Percentiles rank a stretch among this genome's conserved stretches.
Conservation (phyloP, 2,888 invertebrate genomes). For the Melanchra persicariae region DNA sequence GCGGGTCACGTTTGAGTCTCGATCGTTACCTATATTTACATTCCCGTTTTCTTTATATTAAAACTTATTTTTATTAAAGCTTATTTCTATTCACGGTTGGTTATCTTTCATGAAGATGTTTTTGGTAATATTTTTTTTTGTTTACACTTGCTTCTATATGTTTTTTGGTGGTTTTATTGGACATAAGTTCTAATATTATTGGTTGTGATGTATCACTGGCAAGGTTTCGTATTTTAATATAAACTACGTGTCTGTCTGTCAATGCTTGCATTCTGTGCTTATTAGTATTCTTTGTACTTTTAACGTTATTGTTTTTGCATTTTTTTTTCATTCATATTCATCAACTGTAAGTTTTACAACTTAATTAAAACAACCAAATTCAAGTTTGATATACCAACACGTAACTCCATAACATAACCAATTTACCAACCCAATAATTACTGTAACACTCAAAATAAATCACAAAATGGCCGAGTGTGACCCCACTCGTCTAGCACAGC, state of each 20-base stretch:
- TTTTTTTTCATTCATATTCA: too few species aligned
- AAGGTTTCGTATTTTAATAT: too few species aligned
- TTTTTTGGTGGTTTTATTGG: too few species aligned
- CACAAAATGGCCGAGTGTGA: slow-evolving; percentile 60
- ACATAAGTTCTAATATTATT: too few species aligned
- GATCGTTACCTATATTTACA: slow-evolving; percentile 64
- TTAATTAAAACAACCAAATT: not conserved
- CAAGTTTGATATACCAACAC: slow-evolving; percentile 1
- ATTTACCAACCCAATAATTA: slow-evolving; percentile 39
- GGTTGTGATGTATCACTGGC: too few species aligned
- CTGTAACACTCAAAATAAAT: slow-evolving; percentile 50
- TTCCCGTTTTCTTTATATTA: slow-evolving; percentile 65
- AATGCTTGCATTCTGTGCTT: too few species aligned
- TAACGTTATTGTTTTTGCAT: too few species aligned
- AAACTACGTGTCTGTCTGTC: too few species aligned
- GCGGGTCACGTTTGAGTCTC: slow-evolving; percentile 58
- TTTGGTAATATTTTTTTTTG: slow-evolving; percentile 37
- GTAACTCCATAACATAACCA: slow-evolving; percentile 3
- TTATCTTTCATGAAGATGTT: slow-evolving; percentile 45
- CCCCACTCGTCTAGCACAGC: slow-evolving; percentile 58
- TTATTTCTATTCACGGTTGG: slow-evolving; percentile 61
- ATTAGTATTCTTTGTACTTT: too few species aligned
- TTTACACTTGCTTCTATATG: not conserved
- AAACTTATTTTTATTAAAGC: slow-evolving; percentile 67
- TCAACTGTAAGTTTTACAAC: not conserved